Base-by-base conservation (phyloP, 2,113 vertebrate genomes). In the Serinus canaria region DNA sequence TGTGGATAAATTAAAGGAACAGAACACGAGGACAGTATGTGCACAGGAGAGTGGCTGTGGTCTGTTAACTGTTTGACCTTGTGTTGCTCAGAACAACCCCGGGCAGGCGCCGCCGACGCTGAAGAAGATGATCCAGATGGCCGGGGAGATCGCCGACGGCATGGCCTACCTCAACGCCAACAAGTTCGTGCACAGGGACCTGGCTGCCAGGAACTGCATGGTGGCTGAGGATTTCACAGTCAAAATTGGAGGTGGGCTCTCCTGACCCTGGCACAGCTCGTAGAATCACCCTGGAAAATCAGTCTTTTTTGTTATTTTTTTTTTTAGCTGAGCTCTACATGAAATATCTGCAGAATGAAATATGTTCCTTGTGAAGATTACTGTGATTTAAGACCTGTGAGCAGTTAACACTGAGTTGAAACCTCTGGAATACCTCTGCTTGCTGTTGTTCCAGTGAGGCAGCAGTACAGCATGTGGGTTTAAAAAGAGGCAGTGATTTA, bases 71-170 rank as follows among this genome's bases (percentile, higher is more conserved):
- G 35, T 39, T 58, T 47, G 49, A 2, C 60, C 10, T 4, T 52
- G 10, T 96, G 10, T 96, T 83, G 92, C 77, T 79, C 98, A 99
- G 98, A 99, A 97, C 70, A 98, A 99, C 46, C 98, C 98, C 28
- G 98, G 95, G 74, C 98, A 99, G 80, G 89, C 97, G 13, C 98
- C 99, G n/a, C 99, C 99, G 11, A 99, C 99, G 2, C 98, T 99
- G 66, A 99, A 99, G 97, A 99, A 99, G 98, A 99, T 99, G 99
- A 99, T 99, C 96, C 99, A 99, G 98, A 99, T 99, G 99, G 98
- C 99, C 0, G 99, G 99, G 3, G 99, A 99, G 98, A 99, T 99
- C 27, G 99, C 99, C 0, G 99, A 99, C 0, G 99, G 99, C 95
- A 99, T 99, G 99, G 98, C 99, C 3, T 99, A 99, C 96, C 99